Evolutionary conservation across 2,888 invertebrate genomes (phyloP), one percentile per base, ranked within the genome.

Genomic region (Nymphalis urticae): DNA sequence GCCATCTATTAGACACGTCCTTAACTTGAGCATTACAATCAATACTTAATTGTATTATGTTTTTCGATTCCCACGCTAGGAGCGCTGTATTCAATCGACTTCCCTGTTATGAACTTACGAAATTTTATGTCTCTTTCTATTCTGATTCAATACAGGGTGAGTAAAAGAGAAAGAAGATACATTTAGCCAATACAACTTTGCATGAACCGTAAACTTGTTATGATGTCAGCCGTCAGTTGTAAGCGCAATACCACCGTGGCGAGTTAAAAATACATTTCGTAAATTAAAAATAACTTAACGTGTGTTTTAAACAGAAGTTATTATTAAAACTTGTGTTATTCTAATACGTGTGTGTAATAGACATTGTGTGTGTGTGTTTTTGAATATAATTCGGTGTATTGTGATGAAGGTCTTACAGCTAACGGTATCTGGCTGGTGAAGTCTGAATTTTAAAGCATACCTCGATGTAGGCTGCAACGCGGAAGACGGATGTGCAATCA

Each of bases 391-490:
- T 62, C 75, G 75, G 76, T 62, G 36, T 63, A 72, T 61, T 65
- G 59, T 72, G 73, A 80, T 82, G 76, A 74, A 70, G 73, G 81
- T 78, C 75, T 77, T 80, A 79, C 67, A 60, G 72, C 75, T 89
- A 89, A 89, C 89, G 89, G 89, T 86, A 89, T 83, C 78, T 75
- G 76, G 76, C 77, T 83, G 78, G 80, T 86, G 86, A 87, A 86
- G 84, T 85, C 81, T 85, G 81, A 86, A 83, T 86, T 86, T 82
- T 81, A 84, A 83, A 84, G 83, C 86, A 85, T 84, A 84, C 87
- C 87, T 89, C 82, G 79, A 70, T 78, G 76, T 78, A 77, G 85
- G 82, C 81, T 80, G 84, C 82, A 72, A 73, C 71, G 78, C 77
- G 78, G 79, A 78, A 81, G 78, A 77, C 86, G 83, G 85, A 89